Conservation (phyloP, 2,888 invertebrate genomes). For the Cheilosia vernalis region DNA sequence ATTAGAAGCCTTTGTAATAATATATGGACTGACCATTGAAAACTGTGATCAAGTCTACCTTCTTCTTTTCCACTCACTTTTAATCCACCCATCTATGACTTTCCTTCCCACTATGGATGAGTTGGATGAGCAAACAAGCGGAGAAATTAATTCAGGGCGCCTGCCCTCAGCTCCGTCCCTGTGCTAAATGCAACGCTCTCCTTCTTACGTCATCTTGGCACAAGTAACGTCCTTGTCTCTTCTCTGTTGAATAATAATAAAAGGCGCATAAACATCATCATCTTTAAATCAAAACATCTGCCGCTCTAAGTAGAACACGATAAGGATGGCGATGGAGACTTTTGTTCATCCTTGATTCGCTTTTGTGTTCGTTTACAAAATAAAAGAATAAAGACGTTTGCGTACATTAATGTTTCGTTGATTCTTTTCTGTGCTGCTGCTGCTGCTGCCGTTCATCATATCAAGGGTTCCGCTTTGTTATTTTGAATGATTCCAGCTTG, state of each 20-base stretch:
- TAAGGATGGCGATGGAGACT: constrained; percentile 1
- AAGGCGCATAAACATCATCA: constrained; percentile 10
- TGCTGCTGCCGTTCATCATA: constrained; percentile 15
- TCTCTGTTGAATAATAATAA: not conserved
- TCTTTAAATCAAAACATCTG: constrained; percentile 48
- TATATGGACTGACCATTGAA: too few species aligned
- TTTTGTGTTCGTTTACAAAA: constrained; percentile 15
- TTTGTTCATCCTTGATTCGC: constrained; percentile 32
- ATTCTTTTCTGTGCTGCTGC: too few species aligned
- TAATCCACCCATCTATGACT: too few species aligned
- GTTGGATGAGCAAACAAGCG: too few species aligned
- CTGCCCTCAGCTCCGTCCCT: not conserved
- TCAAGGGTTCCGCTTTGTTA: constrained; percentile 31
- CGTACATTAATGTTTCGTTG: constrained; percentile 25
- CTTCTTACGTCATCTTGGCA: constrained; percentile 21
- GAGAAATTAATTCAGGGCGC: too few species aligned
- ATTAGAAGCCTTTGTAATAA: too few species aligned
- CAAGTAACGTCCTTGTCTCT: constrained; percentile 12
- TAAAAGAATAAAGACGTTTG: constrained; percentile 17
- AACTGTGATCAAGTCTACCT: too few species aligned
- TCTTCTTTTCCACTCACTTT: too few species aligned
- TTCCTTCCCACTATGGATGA: too few species aligned
- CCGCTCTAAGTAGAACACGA: constrained; percentile 24
- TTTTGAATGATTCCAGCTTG: constrained; percentile 33
- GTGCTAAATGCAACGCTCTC: not conserved